Evolutionary conservation across 2,888 invertebrate genomes (phyloP).

Genomic region (Cheiracanthium punctorium): DNA sequence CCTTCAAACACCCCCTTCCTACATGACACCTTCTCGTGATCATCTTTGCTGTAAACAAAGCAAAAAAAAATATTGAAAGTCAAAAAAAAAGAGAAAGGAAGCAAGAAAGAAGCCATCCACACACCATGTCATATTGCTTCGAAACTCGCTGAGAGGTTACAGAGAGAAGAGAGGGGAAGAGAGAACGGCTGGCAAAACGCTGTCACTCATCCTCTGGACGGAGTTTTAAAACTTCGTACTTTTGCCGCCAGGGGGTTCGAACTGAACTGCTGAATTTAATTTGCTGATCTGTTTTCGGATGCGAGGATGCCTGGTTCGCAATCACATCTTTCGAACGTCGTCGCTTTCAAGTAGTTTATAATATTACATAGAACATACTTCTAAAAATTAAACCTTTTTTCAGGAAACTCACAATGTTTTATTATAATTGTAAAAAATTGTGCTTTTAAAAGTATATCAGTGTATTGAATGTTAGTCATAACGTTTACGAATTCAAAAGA

Average conservation of each 20-base stretch:
- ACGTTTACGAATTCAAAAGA: no score
- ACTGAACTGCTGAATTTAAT: neutral
- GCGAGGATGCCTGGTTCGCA: no score
- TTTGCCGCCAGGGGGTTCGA: neutral
- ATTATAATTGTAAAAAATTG: no score
- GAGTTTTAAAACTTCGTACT: conserved; percentile 13
- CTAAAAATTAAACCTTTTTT: no score
- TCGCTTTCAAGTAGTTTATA: no score
- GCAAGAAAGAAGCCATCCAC: neutral
- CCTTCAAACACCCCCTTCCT: neutral
- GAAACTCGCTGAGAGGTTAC: neutral
- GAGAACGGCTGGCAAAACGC: neutral
- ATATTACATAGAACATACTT: no score
- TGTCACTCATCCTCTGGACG: neutral
- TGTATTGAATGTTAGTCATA: no score
- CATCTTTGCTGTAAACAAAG: neutral
- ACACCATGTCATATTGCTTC: neutral
- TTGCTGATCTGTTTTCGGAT: neutral
- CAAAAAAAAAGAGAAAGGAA: no score
- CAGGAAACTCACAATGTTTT: no score
- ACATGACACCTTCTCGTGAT: neutral
- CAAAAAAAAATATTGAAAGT: neutral
- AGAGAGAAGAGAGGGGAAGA: neutral
- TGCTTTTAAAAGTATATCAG: no score
- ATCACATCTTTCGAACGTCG: no score